Evolutionary conservation across 2,888 invertebrate species (phyloP), one percentile per base, ranked within the genome.

Genomic region (Pemphredon lugubris): DNA sequence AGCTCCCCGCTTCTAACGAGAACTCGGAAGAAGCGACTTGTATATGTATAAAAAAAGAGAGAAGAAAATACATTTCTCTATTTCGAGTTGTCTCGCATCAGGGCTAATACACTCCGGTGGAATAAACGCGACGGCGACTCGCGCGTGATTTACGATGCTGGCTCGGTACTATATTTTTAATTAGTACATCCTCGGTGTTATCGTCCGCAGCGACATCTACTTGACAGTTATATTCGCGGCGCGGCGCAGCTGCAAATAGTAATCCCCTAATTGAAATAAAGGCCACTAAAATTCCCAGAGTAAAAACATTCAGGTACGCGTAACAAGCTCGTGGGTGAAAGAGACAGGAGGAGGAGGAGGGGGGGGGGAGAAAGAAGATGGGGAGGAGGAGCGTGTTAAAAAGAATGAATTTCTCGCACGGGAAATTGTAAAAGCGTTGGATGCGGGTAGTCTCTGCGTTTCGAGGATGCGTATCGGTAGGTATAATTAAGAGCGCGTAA

Each of bases 401-500:
- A 47, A 47, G 26, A 30, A 47, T 30, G 18, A 9, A 45, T 30
- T 30, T 30, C 18, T 13, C 13, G 16, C 13, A 14, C 11, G 47
- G 30, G 30, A 13, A 47, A 47, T 47, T 47, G 16, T 14, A n/a
- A n/a, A 30, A 30, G 13, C 21, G 21, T 13, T 23, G 21, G 37
- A n/a, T 39, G 39, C 37, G 21, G 42, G 18, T 42, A 16, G 16
- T 54, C 42, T 30, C 47, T 23, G 23, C 48, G 9, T 7, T 40
- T 30, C 26, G 2, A 16, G 39, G 42, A 45, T 20, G 47, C 30
- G 34, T 30, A 4, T 30, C 16, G 4, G n/a, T 20, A 11, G 23
- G 18, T 39, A 57, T 73, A 79, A 81, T 79, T 81, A 81, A 40
- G 50, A 58, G 48, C 53, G 39, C 48, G 51, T 57, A 73, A 69